A percentile compares a stretch with the other conserved stretches of the same genome.
phyloP scores from a whole-genome alignment of 2,113 vertebrate genomes.

The Stigmatopora argus region DNA sequence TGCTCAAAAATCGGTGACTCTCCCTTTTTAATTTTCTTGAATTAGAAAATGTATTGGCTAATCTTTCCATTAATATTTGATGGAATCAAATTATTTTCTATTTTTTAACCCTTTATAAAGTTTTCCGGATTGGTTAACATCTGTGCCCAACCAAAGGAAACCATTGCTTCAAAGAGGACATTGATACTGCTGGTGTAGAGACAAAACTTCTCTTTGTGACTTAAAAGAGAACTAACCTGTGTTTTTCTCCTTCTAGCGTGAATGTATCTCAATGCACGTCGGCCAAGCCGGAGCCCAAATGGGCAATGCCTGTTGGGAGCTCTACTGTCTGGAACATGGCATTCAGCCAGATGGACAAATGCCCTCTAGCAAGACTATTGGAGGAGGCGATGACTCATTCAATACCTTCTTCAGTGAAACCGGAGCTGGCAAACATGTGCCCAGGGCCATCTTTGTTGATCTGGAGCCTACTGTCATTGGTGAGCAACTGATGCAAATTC shows the following conservation, averaged over 20 bases:
- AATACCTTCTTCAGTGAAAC: slow-evolving; percentile 76
- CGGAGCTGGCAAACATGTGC: slow-evolving; percentile 79
- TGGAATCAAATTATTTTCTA: too few relatives aligned
- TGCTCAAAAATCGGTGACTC: too few relatives aligned
- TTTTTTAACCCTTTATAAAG: too few relatives aligned
- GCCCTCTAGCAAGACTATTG: slow-evolving; percentile 73
- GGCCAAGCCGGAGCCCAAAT: slow-evolving; percentile 91
- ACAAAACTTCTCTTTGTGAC: neutral
- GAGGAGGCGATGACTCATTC: slow-evolving; percentile 74
- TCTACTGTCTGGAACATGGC: slow-evolving; percentile 74
- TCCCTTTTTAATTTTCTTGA: too few relatives aligned
- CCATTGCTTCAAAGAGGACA: too few relatives aligned
- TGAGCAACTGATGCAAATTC: slow-evolving; percentile 39
- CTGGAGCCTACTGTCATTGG: slow-evolving; percentile 80
- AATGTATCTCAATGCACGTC: slow-evolving; percentile 76
- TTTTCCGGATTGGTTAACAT: too few relatives aligned
- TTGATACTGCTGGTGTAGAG: too few relatives aligned
- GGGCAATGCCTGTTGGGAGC: slow-evolving; percentile 89
- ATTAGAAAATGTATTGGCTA: too few relatives aligned
- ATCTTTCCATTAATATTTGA: too few relatives aligned
- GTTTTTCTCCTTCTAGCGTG: slow-evolving; percentile 49
- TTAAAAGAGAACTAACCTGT: neutral
- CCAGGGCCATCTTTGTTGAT: slow-evolving; percentile 79
- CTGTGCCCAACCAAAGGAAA: too few relatives aligned
- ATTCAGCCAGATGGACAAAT: slow-evolving; percentile 76